Percentiles rank a stretch among this genome's conserved stretches.
Conservation (phyloP, 2,797 vertebrate species). For the Bovichtus variegatus region DNA sequence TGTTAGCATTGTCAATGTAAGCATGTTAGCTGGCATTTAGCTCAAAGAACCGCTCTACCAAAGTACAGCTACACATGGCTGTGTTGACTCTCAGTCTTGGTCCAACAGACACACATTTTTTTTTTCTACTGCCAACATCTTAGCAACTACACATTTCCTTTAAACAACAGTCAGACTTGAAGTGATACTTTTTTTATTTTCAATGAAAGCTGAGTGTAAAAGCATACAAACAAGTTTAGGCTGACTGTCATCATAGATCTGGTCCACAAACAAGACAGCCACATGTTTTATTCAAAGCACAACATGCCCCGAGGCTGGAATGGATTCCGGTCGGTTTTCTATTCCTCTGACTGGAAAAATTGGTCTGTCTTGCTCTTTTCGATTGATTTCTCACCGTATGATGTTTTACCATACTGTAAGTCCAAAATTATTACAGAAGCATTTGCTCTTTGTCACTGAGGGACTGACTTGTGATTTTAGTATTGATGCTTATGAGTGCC, state of each 20-base stretch:
- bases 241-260: constrained; percentile 11
- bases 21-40: neutral
- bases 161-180: neutral
- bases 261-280: constrained; percentile 19
- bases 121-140: neutral
- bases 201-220: neutral
- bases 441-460: neutral
- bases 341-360: constrained; percentile 7
- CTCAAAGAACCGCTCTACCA: neutral
- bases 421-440: constrained; percentile 6
- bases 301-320: constrained; percentile 24
- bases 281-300: constrained; percentile 37
- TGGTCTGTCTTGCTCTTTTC: neutral
- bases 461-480: neutral
- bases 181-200: constrained; percentile 2
- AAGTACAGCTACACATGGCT: neutral
- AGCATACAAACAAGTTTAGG: neutral
- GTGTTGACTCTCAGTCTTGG: neutral
- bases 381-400: neutral
- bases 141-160: neutral
- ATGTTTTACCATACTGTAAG: neutral
- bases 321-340: constrained; percentile 21
- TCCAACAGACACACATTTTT: constrained; percentile 6
- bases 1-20: neutral
- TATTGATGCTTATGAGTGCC: neutral